Conservation (phyloP, 2,888 invertebrate species). For the Mythimna impura region DNA sequence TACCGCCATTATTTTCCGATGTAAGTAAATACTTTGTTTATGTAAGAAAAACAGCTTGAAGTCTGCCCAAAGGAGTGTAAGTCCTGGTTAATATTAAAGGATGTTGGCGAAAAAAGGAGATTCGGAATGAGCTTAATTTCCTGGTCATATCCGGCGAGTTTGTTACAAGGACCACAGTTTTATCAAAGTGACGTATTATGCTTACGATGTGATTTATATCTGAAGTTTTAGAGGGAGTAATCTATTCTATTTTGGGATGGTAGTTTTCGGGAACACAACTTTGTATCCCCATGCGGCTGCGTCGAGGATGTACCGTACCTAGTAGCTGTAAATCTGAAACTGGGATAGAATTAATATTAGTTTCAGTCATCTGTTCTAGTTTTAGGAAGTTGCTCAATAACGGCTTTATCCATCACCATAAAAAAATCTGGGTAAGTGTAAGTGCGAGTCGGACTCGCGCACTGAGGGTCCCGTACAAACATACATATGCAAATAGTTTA, state of each 20-base stretch:
- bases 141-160: conserved; percentile 58
- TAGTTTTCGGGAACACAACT: conserved; percentile 9
- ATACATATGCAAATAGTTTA: too few species aligned
- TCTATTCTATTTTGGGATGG: conserved; percentile 16
- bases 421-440: not conserved
- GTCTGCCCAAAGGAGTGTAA: conserved; percentile 33
- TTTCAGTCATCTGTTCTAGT: not conserved
- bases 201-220: conserved; percentile 48
- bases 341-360: not conserved
- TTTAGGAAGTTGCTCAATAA: not conserved
- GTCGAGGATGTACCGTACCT: not conserved
- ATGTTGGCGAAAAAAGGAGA: conserved; percentile 52
- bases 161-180: conserved; percentile 66
- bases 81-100: conserved; percentile 53
- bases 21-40: conserved; percentile 16
- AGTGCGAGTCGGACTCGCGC: too few species aligned
- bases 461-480: too few species aligned
- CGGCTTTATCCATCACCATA: not conserved
- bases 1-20: not conserved
- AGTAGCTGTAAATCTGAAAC: conserved; percentile 17
- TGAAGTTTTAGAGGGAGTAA: conserved; percentile 9
- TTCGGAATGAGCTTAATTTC: conserved; percentile 60
- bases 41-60: conserved; percentile 23
- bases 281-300: conserved; percentile 22
- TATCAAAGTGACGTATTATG: conserved; percentile 47